phyloP scores from a whole-genome alignment of 1,140 invertebrate genomes.

The Neodiprion fabricii region DNA sequence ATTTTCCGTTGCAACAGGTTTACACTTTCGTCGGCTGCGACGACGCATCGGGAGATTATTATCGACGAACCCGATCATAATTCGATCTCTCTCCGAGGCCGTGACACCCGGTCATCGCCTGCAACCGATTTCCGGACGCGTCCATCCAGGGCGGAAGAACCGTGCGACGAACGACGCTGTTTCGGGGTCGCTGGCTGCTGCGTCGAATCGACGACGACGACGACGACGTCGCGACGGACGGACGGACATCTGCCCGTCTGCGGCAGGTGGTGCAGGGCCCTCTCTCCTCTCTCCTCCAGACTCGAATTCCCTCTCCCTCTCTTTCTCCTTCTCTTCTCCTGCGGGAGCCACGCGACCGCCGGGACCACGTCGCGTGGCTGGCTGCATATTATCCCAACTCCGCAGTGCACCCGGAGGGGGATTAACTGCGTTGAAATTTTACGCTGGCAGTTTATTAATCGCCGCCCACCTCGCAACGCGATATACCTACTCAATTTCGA shows the following conservation, averaged over 20 bases:
- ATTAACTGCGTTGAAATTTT: neutral
- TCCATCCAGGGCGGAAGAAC: neutral
- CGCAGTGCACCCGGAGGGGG: neutral
- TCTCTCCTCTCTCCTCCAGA: conserved; percentile 28
- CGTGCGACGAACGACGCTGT: conserved; percentile 32
- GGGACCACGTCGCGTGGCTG: neutral
- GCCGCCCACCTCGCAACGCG: too few species aligned
- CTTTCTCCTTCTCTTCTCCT: conserved; percentile 1
- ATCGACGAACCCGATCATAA: too few species aligned
- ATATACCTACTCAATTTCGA: too few species aligned
- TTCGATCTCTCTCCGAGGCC: too few species aligned
- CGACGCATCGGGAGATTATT: too few species aligned
- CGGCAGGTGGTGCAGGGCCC: conserved; percentile 45
- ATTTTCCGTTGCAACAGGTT: too few species aligned
- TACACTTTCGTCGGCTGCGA: too few species aligned
- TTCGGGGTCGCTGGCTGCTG: conserved; percentile 33
- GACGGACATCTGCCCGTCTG: conserved; percentile 46
- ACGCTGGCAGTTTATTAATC: too few species aligned
- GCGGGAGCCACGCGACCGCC: conserved; percentile 2
- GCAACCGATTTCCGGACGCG: conserved; percentile 1
- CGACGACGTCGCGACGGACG: conserved; percentile 17
- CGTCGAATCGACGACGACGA: conserved; percentile 11
- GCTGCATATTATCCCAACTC: neutral
- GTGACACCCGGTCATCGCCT: neutral
- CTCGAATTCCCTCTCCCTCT: neutral